Percentiles rank a stretch among this genome's conserved stretches.
These are phyloP conservation scores for Torymus tubicola DNA, from an alignment of 2,888 invertebrate species.

Conservation along the genomic window DNA sequence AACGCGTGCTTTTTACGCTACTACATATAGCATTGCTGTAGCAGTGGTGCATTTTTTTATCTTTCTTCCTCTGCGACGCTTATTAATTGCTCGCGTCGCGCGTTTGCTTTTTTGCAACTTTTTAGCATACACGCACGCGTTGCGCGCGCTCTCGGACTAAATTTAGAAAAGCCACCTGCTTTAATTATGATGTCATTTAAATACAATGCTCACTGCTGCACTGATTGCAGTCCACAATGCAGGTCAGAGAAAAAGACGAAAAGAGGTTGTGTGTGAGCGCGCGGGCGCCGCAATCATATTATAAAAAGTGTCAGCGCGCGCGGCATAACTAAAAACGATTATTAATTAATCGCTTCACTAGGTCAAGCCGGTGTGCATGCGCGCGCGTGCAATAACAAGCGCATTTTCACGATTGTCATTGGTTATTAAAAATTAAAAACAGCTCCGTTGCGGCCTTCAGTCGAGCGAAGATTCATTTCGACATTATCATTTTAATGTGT, in stretches of 20 bases:
- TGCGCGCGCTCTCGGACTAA: constrained; percentile 1
- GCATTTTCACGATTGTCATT: constrained; percentile 20
- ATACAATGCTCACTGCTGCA: constrained; percentile 30
- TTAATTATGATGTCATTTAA: constrained; percentile 28
- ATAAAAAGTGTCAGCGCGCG: background rate
- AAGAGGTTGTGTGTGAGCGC: background rate
- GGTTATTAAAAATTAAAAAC: constrained; percentile 20
- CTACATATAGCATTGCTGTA: no score
- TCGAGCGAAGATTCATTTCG: background rate
- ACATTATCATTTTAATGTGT: background rate
- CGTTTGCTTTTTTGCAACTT: background rate
- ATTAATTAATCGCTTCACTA: constrained; percentile 38
- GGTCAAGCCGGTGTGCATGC: constrained; percentile 1
- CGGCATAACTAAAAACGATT: constrained; percentile 13
- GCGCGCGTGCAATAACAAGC: constrained; percentile 16
- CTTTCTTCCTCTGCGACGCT: background rate
- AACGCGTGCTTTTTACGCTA: no score
- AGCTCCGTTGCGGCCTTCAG: constrained; percentile 1
- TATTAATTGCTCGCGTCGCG: background rate
- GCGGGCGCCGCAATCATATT: background rate
- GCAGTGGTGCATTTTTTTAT: background rate
- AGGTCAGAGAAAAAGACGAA: constrained; percentile 21
- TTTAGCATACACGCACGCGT: no score
- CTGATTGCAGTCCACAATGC: constrained; percentile 13
- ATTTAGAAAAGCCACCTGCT: constrained; percentile 29